Conservation (phyloP, 2,888 invertebrate species). For the Lepeophtheirus nordmannii region DNA sequence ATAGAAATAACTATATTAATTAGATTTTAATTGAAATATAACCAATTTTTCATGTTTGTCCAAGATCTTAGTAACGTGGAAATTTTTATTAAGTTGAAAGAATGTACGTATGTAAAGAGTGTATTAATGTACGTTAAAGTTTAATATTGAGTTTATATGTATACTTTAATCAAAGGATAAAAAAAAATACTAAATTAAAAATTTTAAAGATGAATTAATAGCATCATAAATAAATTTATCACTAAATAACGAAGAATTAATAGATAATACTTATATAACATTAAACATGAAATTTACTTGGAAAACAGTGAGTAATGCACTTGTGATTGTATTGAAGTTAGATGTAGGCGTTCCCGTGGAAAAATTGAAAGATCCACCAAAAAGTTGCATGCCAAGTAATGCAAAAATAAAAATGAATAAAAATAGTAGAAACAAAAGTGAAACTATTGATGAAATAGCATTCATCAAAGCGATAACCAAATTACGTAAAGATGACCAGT, state of each 20-base stretch:
- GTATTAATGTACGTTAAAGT: too few relatives aligned
- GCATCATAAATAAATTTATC: too few relatives aligned
- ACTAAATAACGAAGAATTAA: too few relatives aligned
- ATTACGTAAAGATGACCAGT: constrained; percentile 94
- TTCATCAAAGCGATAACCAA: constrained; percentile 95
- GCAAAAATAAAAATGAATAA: constrained; percentile 99
- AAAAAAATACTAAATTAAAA: not conserved
- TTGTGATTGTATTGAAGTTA: constrained; percentile 98
- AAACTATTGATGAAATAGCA: constrained; percentile 98
- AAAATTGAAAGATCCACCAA: constrained; percentile 92
- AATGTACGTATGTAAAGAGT: too few relatives aligned
- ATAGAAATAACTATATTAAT: not conserved
- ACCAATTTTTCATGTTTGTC: too few relatives aligned
- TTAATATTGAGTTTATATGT: too few relatives aligned
- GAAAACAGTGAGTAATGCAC: constrained; percentile 98
- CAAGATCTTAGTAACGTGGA: too few relatives aligned
- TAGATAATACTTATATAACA: too few relatives aligned
- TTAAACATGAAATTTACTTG: constrained; percentile 48
- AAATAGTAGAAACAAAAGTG: constrained; percentile 95
- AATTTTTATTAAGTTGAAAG: not conserved
- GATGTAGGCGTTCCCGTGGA: constrained; percentile 80
- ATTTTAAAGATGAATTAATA: not conserved
- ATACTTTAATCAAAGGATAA: too few relatives aligned
- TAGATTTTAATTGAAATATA: too few relatives aligned
- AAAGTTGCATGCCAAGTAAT: constrained; percentile 95